phyloP scores from a whole-genome alignment of 2,888 invertebrate species.

The Tuberolachnus salignus region DNA sequence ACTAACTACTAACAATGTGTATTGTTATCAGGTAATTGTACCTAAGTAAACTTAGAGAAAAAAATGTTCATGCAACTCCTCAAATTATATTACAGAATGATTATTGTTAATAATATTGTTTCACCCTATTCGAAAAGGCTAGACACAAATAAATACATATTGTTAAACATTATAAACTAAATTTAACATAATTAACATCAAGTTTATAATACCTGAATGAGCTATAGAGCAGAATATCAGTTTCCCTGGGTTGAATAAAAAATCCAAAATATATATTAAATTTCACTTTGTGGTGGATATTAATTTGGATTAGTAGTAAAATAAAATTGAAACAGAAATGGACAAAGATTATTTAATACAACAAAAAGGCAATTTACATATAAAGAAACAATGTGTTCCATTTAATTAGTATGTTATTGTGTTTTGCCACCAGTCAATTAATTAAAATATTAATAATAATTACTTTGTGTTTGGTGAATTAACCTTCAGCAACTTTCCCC shows the following conservation, averaged over 20 bases:
- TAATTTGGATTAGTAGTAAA: background rate
- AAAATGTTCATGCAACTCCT: too few relatives aligned
- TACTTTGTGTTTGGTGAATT: slow-evolving; percentile 64
- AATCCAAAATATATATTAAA: slow-evolving; percentile 1
- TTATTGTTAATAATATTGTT: too few relatives aligned
- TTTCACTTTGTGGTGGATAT: background rate
- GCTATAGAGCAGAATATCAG: background rate
- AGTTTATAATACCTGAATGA: slow-evolving; percentile 3
- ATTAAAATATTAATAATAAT: background rate
- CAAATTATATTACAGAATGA: background rate
- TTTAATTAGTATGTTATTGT: too few relatives aligned
- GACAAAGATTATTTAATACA: too few relatives aligned
- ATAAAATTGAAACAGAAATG: too few relatives aligned
- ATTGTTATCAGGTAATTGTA: too few relatives aligned
- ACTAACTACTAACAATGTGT: too few relatives aligned
- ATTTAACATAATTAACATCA: background rate
- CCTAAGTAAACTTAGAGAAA: too few relatives aligned
- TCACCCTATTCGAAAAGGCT: background rate
- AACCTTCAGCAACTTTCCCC: slow-evolving; percentile 81
- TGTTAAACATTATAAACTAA: background rate
- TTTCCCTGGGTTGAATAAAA: slow-evolving; percentile 21
- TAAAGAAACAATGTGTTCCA: too few relatives aligned
- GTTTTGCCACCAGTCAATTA: too few relatives aligned
- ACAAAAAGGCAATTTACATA: too few relatives aligned
- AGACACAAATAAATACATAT: background rate